A percentile compares a stretch with the other conserved stretches of the same genome.
These are phyloP conservation scores for Lepidonotus clava DNA, from an alignment of 2,888 invertebrate genomes.

Conservation along the genomic window DNA sequence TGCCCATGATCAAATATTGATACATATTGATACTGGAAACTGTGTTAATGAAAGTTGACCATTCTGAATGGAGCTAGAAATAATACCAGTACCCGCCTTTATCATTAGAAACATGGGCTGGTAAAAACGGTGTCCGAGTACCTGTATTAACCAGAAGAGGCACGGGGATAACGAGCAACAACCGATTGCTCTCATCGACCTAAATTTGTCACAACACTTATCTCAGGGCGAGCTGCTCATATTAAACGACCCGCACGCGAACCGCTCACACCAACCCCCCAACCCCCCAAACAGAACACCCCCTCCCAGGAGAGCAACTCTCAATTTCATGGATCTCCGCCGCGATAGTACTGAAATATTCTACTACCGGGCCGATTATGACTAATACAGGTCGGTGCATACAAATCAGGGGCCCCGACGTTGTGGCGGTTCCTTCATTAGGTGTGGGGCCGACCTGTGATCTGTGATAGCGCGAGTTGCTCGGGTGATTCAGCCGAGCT, in stretches of 20 bases:
- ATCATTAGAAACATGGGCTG: too few species aligned
- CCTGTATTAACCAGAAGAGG: too few species aligned
- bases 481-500: background rate
- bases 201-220: background rate
- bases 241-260: background rate
- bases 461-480: background rate
- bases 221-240: background rate
- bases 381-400: slow-evolving; percentile 16
- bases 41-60: too few species aligned
- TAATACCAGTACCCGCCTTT: too few species aligned
- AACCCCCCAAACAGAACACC: background rate
- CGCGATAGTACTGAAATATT: slow-evolving; percentile 24
- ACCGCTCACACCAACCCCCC: too few species aligned
- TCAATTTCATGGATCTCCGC: slow-evolving; percentile 15
- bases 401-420: slow-evolving; percentile 27
- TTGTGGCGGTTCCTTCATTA: slow-evolving; percentile 17
- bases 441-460: slow-evolving; percentile 20
- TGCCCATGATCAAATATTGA: too few species aligned
- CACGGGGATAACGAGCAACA: background rate
- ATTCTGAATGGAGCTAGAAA: too few species aligned
- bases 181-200: slow-evolving; percentile 15
- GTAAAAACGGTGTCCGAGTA: too few species aligned
- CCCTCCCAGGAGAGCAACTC: background rate
- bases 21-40: too few species aligned
- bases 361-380: slow-evolving; percentile 22